Conservation (phyloP, 1,140 invertebrate genomes). For the Cecropterus lyciades region DNA sequence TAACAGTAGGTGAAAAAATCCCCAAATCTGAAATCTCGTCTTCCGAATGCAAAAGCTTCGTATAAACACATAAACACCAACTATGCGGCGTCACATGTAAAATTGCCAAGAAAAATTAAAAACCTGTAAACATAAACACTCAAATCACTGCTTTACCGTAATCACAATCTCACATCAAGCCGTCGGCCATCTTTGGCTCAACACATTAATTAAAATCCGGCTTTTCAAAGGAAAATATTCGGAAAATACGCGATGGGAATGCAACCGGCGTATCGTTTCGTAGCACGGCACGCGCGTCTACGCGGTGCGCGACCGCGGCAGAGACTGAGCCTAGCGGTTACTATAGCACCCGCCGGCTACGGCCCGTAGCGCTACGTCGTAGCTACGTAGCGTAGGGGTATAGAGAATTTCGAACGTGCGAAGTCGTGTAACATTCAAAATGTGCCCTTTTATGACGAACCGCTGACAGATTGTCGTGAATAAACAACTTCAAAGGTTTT, state of each 20-base stretch:
- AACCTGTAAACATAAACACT: constrained; percentile 12
- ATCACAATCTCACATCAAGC: constrained; percentile 35
- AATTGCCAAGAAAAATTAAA: constrained; percentile 32
- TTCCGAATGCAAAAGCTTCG: constrained; percentile 14
- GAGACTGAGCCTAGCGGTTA: constrained; percentile 64
- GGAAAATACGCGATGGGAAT: constrained; percentile 39
- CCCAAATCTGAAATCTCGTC: constrained; percentile 2
- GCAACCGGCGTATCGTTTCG: constrained; percentile 34
- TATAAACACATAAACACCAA: constrained; percentile 14
- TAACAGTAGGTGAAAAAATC: too few relatives aligned
- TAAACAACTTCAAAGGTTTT: constrained; percentile 45
- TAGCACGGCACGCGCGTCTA: constrained; percentile 57
- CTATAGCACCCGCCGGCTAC: constrained; percentile 74
- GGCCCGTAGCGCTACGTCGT: constrained; percentile 46
- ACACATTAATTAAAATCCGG: constrained; percentile 58
- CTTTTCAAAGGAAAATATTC: constrained; percentile 47
- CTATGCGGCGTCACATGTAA: constrained; percentile 14
- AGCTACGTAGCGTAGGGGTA: constrained; percentile 46
- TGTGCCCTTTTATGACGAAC: constrained; percentile 49
- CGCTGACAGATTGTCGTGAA: constrained; percentile 48
- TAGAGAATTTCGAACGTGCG: constrained; percentile 39
- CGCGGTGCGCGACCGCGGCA: constrained; percentile 53
- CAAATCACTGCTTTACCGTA: constrained; percentile 13
- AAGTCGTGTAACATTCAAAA: constrained; percentile 52
- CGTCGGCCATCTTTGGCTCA: constrained; percentile 45